A percentile compares a stretch with the other conserved stretches of the same genome.
Evolutionary conservation across 2,113 vertebrate species (phyloP).

Genomic region (Cyphomyrus plagiostoma): DNA sequence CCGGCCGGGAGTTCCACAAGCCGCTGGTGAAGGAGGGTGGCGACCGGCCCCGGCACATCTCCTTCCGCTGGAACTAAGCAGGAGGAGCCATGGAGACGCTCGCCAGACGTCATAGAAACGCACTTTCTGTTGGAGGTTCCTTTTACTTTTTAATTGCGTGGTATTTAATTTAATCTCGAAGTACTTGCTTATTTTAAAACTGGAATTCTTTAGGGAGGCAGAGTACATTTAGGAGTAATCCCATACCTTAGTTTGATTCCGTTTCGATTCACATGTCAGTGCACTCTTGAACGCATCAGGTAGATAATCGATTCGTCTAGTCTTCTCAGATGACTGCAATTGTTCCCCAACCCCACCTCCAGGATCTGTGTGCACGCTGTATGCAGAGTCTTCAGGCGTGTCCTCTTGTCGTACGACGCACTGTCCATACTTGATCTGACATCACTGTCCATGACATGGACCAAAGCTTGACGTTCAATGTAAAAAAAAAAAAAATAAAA

Average conservation of each 20-base stretch:
- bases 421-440: conserved; percentile 67
- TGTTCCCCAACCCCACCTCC: conserved; percentile 34
- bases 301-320: conserved; percentile 46
- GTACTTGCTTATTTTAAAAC: conserved; percentile 30
- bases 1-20: conserved; percentile 97
- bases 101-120: conserved; percentile 64
- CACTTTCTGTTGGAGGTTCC: conserved; percentile 89
- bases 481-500: background rate
- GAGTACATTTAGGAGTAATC: conserved; percentile 43
- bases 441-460: conserved; percentile 72
- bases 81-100: conserved; percentile 38
- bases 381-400: conserved; percentile 32
- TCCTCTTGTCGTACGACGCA: conserved; percentile 59
- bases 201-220: conserved; percentile 37
- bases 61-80: conserved; percentile 97
- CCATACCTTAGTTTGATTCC: conserved; percentile 59
- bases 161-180: conserved; percentile 22
- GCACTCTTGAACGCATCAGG: conserved; percentile 67
- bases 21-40: conserved; percentile 99
- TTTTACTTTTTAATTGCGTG: conserved; percentile 48
- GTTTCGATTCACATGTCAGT: conserved; percentile 36
- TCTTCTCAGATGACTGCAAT: conserved; percentile 60
- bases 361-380: background rate
- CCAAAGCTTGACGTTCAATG: conserved; percentile 81
- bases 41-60: conserved; percentile 74